Evolutionary conservation across 1,140 invertebrate species (phyloP).

Genomic region (Tetragonula clypearis): DNA sequence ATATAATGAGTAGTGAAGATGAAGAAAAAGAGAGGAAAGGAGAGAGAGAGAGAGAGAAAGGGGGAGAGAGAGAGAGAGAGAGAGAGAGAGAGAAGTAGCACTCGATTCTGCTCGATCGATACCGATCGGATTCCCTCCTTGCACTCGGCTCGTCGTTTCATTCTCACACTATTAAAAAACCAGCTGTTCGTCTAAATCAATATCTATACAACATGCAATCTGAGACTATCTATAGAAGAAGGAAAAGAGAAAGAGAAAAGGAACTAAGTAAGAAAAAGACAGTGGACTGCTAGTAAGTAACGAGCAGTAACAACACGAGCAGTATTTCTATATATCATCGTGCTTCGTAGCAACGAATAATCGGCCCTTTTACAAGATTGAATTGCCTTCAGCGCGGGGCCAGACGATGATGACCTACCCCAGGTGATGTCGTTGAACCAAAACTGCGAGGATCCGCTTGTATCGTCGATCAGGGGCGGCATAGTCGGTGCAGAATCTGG

Average conservation of each 20-base stretch:
- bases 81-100: not conserved
- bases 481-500: slow-evolving; percentile 70
- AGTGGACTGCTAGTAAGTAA: not conserved
- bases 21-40: too few species aligned
- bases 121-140: slow-evolving; percentile 9
- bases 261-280: not conserved
- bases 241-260: not conserved
- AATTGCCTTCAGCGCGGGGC: slow-evolving; percentile 13
- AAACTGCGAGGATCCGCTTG: slow-evolving; percentile 67
- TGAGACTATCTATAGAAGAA: not conserved
- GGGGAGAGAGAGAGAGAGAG: too few species aligned
- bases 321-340: not conserved
- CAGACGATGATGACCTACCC: slow-evolving; percentile 74
- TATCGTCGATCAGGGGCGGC: slow-evolving; percentile 68
- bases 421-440: slow-evolving; percentile 80
- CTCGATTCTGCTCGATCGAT: slow-evolving; percentile 31
- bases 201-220: slow-evolving; percentile 12
- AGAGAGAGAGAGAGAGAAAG: too few species aligned
- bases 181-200: not conserved
- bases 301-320: not conserved
- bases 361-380: slow-evolving; percentile 4
- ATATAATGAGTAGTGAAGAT: too few species aligned
- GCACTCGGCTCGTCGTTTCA: not conserved
- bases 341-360: slow-evolving; percentile 1
- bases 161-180: not conserved